Evolutionary conservation across 64 coral and sea anemone genomes (phyloP).

Genomic region (Montipora capricornis): DNA sequence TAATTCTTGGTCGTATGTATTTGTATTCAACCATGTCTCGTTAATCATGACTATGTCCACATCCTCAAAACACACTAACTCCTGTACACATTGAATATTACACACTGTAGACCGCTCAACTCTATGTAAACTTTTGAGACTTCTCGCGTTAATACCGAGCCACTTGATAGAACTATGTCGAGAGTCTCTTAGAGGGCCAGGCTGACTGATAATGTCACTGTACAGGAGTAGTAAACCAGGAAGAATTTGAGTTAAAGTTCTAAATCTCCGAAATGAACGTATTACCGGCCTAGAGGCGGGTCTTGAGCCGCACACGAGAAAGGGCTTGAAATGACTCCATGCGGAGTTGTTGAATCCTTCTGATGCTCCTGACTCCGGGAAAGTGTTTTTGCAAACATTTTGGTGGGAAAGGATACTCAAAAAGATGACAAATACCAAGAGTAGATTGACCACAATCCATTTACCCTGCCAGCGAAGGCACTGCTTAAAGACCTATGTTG

Average conservation of each 20-base stretch:
- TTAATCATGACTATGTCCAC: slow-evolving; percentile 60
- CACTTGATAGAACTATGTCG: neutral
- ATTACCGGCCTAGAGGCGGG: neutral
- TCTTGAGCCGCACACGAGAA: too few relatives aligned
- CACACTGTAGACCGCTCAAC: neutral
- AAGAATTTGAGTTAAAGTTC: neutral
- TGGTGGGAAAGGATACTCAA: too few relatives aligned
- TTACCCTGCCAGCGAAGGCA: neutral
- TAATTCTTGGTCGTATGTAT: slow-evolving; percentile 29
- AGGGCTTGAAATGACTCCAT: too few relatives aligned
- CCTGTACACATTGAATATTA: slow-evolving; percentile 12
- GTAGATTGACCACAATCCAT: neutral
- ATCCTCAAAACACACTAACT: slow-evolving; percentile 5
- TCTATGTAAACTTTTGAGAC: neutral
- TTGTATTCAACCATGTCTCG: slow-evolving; percentile 54
- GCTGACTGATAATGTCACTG: neutral
- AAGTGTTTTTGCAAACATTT: too few relatives aligned
- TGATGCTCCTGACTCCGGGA: too few relatives aligned
- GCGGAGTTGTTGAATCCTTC: too few relatives aligned
- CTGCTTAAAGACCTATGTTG: neutral
- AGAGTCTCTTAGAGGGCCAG: neutral
- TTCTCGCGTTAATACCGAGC: slow-evolving; percentile 7
- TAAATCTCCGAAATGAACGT: neutral
- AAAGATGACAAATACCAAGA: too few relatives aligned
- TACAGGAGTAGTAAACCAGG: neutral